Evolutionary conservation across 1,140 invertebrate species (phyloP).

Genomic region (Pseudoatta argentina): DNA sequence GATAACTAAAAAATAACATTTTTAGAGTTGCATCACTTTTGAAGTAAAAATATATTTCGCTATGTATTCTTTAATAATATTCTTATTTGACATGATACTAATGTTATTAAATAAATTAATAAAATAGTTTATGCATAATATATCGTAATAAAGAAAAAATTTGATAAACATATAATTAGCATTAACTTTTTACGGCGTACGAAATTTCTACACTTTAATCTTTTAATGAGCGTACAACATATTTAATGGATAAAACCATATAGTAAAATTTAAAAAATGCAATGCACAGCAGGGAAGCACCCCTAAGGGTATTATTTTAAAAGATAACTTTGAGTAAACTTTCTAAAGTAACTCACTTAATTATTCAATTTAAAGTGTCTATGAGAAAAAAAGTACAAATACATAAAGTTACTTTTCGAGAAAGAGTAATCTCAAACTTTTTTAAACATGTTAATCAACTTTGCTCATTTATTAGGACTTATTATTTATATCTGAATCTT

Average conservation of each 20-base stretch:
- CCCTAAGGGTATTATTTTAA: slow-evolving; percentile 15
- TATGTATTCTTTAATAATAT: neutral
- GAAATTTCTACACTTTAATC: slow-evolving; percentile 4
- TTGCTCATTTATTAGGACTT: neutral
- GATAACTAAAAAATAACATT: too few relatives aligned
- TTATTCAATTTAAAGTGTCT: slow-evolving; percentile 53
- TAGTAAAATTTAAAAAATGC: slow-evolving; percentile 34
- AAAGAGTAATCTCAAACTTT: slow-evolving; percentile 17
- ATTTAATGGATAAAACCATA: neutral
- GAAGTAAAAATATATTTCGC: too few relatives aligned
- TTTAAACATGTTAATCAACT: slow-evolving; percentile 27
- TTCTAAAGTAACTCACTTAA: slow-evolving; percentile 29
- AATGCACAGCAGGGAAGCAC: neutral
- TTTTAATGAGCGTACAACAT: neutral
- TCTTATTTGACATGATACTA: too few relatives aligned
- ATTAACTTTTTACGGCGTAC: neutral
- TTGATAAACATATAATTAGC: neutral
- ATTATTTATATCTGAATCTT: neutral
- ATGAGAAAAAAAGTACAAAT: slow-evolving; percentile 33
- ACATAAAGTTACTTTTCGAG: slow-evolving; percentile 27
- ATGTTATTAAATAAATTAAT: neutral
- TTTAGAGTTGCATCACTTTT: too few relatives aligned
- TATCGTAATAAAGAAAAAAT: neutral
- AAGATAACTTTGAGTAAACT: slow-evolving; percentile 38
- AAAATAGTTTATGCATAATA: neutral